Percentiles rank a stretch among this genome's conserved stretches.
Evolutionary conservation across 1,140 invertebrate species (phyloP).

Genomic region (Psilanteris sp.): DNA sequence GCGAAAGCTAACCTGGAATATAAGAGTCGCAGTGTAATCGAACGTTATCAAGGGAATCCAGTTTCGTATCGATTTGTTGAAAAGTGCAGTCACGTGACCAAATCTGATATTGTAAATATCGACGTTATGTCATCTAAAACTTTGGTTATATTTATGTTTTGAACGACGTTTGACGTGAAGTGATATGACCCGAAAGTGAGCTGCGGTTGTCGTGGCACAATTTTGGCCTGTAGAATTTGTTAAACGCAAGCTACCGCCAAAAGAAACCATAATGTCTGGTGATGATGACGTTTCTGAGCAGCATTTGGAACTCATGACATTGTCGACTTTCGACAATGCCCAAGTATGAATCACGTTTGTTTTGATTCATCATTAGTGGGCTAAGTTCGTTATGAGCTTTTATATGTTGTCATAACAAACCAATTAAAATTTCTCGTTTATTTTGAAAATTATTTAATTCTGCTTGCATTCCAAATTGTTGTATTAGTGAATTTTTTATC

Average conservation of each 20-base stretch:
- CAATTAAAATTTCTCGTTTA: no score
- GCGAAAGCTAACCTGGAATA: conserved; percentile 16
- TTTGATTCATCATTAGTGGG: not conserved
- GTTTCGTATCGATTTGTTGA: conserved; percentile 56
- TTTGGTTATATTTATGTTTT: conserved; percentile 59
- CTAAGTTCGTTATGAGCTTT: no score
- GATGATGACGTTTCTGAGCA: conserved; percentile 45
- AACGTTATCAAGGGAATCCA: conserved; percentile 41
- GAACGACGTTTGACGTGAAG: conserved; percentile 7
- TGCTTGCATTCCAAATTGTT: no score
- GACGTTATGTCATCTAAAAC: conserved; percentile 56
- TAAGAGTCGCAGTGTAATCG: conserved; percentile 21
- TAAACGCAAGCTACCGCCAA: not conserved
- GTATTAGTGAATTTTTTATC: no score
- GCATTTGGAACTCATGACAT: conserved; percentile 51
- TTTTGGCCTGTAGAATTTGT: not conserved
- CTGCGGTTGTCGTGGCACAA: not conserved
- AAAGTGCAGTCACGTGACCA: conserved; percentile 46
- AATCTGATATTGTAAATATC: conserved; percentile 55
- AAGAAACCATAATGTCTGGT: conserved; percentile 33
- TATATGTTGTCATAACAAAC: no score
- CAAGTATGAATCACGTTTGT: conserved; percentile 44
- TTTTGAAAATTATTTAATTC: no score
- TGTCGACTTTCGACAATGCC: conserved; percentile 52
- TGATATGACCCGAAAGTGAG: conserved; percentile 6